These are phyloP conservation scores for Origma solitaria DNA, from an alignment of 2,113 vertebrate species.

Conservation along the genomic window DNA sequence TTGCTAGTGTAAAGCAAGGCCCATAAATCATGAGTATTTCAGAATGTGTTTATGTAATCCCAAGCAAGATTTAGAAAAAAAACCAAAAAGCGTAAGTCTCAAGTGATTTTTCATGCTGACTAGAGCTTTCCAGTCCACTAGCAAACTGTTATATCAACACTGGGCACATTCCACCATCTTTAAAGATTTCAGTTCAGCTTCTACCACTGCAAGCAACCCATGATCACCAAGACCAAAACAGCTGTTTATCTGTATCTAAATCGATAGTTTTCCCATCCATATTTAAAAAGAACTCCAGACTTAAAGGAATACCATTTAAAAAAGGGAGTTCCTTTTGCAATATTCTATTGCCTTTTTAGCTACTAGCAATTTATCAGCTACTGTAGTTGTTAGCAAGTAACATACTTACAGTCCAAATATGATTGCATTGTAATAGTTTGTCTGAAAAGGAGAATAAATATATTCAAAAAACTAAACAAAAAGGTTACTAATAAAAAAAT, in stretches of 20 bases:
- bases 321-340: not conserved
- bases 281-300: not conserved
- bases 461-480: not conserved
- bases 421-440: not conserved
- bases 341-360: not conserved
- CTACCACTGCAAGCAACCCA: not conserved
- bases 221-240: not conserved
- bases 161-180: conserved; percentile 1
- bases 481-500: not conserved
- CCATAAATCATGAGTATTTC: not conserved
- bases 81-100: not conserved
- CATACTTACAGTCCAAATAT: not conserved
- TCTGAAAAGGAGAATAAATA: not conserved
- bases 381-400: not conserved
- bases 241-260: not conserved
- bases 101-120: conserved; percentile 58
- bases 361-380: not conserved
- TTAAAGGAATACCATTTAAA: not conserved
- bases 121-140: conserved; percentile 44
- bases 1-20: not conserved
- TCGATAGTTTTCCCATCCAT: not conserved
- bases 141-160: conserved; percentile 36
- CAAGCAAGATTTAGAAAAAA: not conserved
- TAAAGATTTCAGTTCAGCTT: conserved; percentile 57
- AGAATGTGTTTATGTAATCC: not conserved